phyloP scores from a whole-genome alignment of 2,888 invertebrate genomes.

The Aspidiotus destructor region DNA sequence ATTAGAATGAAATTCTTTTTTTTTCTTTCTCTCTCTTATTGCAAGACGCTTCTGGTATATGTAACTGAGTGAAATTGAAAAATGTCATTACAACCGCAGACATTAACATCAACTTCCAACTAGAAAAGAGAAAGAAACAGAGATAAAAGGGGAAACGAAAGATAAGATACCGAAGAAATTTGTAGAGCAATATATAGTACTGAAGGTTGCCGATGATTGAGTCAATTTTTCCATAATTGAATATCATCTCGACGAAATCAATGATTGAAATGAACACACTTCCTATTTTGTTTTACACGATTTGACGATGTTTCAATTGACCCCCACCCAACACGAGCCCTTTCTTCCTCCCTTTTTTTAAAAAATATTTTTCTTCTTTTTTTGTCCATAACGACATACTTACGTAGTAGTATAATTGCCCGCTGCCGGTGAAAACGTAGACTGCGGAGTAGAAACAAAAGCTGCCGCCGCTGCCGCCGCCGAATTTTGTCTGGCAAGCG shows the following conservation, averaged over 20 bases:
- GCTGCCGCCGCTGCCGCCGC: constrained; percentile 63
- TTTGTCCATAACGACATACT: constrained; percentile 5
- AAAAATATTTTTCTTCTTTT: background rate
- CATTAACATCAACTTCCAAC: background rate
- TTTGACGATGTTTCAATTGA: no score
- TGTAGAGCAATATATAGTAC: no score
- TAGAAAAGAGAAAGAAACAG: background rate
- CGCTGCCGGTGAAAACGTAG: constrained; percentile 11
- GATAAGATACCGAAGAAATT: no score
- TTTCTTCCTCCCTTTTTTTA: background rate
- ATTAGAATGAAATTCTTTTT: no score
- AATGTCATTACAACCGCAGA: background rate
- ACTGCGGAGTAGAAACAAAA: constrained; percentile 46
- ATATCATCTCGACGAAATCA: no score
- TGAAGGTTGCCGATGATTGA: no score
- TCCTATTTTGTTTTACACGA: no score
- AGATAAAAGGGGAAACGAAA: background rate
- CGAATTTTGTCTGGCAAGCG: constrained; percentile 57
- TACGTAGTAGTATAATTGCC: constrained; percentile 20
- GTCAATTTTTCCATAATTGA: no score
- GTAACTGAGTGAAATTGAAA: background rate
- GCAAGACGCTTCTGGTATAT: background rate
- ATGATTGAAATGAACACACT: no score
- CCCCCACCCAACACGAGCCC: no score
- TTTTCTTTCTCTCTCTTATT: no score